Base-by-base conservation (phyloP, 2,113 vertebrate genomes). In the Redunca redunca region DNA sequence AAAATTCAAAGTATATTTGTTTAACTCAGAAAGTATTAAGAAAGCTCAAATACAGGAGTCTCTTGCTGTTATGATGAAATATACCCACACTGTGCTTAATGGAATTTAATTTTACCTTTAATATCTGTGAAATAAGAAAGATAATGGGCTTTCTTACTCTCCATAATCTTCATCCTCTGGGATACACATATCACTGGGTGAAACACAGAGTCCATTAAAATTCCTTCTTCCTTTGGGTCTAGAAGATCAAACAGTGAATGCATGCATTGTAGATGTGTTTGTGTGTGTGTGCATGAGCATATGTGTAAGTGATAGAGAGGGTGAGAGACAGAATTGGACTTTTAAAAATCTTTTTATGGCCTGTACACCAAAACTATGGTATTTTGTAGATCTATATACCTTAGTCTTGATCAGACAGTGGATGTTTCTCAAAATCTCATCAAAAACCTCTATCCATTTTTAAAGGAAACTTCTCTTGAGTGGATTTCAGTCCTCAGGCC, bases 81-180 rank as follows among this genome's bases (percentile, higher is more conserved):
- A 88, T 84, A 26, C 9, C 26, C 7, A 52, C 9, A 52, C 13
- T 15, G 17, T 57, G 25, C 33, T 52, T 88, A 92, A 33, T 91
- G 28, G 30, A 85, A 90, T 84, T 96, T 74, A 96, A 82, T 96
- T 95, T 97, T 60, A 21, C 67, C 23, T 77, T 74, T 88, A 48
- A 94, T 86, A 43, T 62, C 67, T 93, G 21, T 91, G 77, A 91
- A 91, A 93, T 88, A 94, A 90, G n/a, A 62, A 82, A 82, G 52
- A 95, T 86, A 95, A 88, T 82, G 36, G 40, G 1, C 2, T 93
- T 55, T 58, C 25, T 87, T 94, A 46, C n/a, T 46, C 26, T 58
- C 40, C 30, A 2, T 86, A 55, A 67, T 87, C 17, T 85, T 71
- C 46, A 17, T 58, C 64, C 82, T 82, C 46, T 77, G 13, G 50